These are phyloP conservation scores for Phalera bucephala DNA, from an alignment of 2,888 invertebrate genomes.

Conservation along the genomic window DNA sequence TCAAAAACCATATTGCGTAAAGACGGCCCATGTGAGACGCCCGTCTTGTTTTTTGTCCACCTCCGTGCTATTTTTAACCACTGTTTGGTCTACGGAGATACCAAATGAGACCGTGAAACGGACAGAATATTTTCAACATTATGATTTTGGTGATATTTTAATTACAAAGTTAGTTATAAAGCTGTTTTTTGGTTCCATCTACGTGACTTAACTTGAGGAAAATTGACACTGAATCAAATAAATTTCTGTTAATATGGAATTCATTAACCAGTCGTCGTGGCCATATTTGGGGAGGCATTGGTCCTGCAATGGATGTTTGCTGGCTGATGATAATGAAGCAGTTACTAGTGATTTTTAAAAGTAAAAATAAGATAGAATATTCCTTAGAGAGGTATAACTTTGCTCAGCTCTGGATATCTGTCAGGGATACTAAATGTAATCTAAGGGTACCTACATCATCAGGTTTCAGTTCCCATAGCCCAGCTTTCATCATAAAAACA, in stretches of 20 bases:
- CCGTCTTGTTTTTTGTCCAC: slow-evolving; percentile 70
- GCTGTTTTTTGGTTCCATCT: no score
- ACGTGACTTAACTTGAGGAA: no score
- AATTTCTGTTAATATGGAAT: no score
- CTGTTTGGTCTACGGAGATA: slow-evolving; percentile 46
- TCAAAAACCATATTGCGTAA: slow-evolving; percentile 80
- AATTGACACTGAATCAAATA: no score
- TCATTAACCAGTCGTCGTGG: no score
- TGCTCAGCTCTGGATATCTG: no score
- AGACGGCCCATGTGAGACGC: slow-evolving; percentile 70
- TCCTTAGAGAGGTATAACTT: no score
- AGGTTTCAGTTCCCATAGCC: slow-evolving; percentile 28
- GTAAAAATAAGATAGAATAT: no score
- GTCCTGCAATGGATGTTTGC: no score
- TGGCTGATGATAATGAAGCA: slow-evolving; percentile 3
- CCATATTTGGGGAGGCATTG: background rate
- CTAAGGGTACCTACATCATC: slow-evolving; percentile 15
- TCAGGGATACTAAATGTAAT: no score
- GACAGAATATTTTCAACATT: slow-evolving; percentile 16
- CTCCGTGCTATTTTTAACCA: slow-evolving; percentile 68
- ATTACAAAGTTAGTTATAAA: background rate
- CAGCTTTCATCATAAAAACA: slow-evolving; percentile 61
- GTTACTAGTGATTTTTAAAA: no score
- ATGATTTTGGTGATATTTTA: slow-evolving; percentile 7
- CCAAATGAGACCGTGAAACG: slow-evolving; percentile 21